Evolutionary conservation across 1,140 invertebrate genomes (phyloP).

Genomic region (Phenacoccus solenopsis): DNA sequence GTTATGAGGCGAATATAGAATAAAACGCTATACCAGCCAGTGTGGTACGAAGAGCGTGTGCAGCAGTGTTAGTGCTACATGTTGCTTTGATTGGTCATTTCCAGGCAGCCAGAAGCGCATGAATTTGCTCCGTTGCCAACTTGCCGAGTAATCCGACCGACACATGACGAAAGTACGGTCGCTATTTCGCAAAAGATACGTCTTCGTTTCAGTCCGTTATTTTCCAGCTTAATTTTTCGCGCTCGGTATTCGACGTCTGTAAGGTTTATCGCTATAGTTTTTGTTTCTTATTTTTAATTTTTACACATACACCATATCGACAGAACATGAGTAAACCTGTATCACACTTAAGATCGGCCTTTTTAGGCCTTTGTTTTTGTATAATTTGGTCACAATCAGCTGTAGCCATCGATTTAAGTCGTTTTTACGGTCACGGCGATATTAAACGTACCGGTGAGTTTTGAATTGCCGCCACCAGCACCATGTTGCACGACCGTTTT

Average conservation of each 20-base stretch:
- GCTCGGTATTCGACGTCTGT: background rate
- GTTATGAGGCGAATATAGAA: slow-evolving; percentile 1
- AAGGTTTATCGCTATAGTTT: background rate
- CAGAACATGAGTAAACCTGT: slow-evolving; percentile 3
- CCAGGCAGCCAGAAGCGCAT: slow-evolving; percentile 13
- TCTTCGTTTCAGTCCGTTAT: slow-evolving; percentile 1
- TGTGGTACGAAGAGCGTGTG: background rate
- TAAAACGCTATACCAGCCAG: background rate
- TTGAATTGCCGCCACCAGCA: slow-evolving; percentile 1
- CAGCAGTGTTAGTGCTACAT: background rate
- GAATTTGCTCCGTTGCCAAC: slow-evolving; percentile 14
- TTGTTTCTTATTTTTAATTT: background rate
- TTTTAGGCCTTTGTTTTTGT: slow-evolving; percentile 1
- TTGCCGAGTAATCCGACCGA: background rate
- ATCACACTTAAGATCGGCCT: background rate
- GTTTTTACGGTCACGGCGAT: slow-evolving; percentile 4
- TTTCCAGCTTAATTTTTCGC: background rate
- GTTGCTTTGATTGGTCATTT: slow-evolving; percentile 15
- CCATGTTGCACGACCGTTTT: background rate
- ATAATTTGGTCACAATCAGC: slow-evolving; percentile 8
- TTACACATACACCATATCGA: no score
- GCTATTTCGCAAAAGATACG: background rate
- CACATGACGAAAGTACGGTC: slow-evolving; percentile 8
- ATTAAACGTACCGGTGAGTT: slow-evolving; percentile 15
- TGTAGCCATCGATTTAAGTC: background rate